These are phyloP conservation scores for Pseudoatta argentina DNA, from an alignment of 1,140 invertebrate species.

Conservation along the genomic window DNA sequence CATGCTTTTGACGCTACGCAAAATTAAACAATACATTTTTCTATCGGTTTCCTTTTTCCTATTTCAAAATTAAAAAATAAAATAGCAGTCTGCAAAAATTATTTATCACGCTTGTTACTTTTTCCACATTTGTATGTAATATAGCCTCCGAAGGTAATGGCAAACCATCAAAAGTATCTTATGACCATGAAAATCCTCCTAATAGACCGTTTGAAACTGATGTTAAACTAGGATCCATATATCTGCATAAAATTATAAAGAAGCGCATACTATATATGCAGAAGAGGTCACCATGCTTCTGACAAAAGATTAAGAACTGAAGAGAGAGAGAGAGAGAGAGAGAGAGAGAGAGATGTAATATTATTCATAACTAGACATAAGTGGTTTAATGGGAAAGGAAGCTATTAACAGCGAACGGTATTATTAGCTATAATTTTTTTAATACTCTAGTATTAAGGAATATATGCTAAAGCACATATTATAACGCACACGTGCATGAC, in stretches of 20 bases:
- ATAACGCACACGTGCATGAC: neutral
- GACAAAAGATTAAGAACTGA: neutral
- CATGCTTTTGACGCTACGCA: neutral
- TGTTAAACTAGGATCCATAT: neutral
- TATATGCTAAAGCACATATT: neutral
- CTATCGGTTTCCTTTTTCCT: neutral
- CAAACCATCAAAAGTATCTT: neutral
- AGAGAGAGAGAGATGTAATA: neutral
- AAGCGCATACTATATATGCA: neutral
- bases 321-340: neutral
- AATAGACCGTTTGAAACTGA: neutral
- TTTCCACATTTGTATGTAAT: neutral
- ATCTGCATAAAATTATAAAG: constrained; percentile 3
- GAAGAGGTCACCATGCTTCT: neutral
- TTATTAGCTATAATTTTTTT: constrained; percentile 8
- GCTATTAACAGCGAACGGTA: neutral
- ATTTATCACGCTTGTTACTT: neutral
- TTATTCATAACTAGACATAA: neutral
- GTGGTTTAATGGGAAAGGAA: neutral
- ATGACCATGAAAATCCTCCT: neutral
- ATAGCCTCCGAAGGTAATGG: neutral
- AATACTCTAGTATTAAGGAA: neutral
- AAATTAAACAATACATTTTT: neutral
- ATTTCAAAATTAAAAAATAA: neutral
- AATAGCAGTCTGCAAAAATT: neutral